Conservation (phyloP, 2,888 invertebrate species). For the Dorcus hopei region DNA sequence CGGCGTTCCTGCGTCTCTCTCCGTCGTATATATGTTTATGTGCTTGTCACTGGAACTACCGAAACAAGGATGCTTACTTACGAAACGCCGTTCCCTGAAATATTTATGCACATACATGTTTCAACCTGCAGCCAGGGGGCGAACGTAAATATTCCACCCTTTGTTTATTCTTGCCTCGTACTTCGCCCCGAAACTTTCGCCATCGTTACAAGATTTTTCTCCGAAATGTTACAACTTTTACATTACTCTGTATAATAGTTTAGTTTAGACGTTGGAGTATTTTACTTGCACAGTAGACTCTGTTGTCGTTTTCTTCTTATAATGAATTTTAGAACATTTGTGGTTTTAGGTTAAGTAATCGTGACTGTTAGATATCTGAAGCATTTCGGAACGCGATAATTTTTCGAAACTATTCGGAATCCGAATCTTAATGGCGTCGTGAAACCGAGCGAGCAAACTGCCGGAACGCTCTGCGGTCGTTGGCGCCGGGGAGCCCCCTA, state of each 20-base stretch:
- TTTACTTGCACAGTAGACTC: too few relatives aligned
- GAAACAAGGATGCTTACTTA: background rate
- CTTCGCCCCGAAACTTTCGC: too few relatives aligned
- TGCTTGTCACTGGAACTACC: background rate
- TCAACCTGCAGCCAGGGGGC: background rate
- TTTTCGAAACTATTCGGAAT: conserved; percentile 24
- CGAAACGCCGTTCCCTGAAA: background rate
- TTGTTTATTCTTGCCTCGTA: too few relatives aligned
- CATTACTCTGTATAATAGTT: too few relatives aligned
- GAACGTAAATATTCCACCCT: too few relatives aligned
- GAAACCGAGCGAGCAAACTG: conserved; percentile 26
- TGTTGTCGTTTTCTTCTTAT: too few relatives aligned
- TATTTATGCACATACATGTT: background rate
- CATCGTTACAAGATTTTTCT: too few relatives aligned
- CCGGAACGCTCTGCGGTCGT: conserved; percentile 28
- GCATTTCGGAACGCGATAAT: conserved; percentile 19
- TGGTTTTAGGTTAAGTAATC: too few relatives aligned
- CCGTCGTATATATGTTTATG: background rate
- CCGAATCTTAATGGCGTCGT: conserved; percentile 30
- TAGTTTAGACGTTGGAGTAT: too few relatives aligned
- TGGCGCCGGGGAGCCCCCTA: conserved; percentile 19
- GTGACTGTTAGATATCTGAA: conserved; percentile 12
- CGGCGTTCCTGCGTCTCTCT: background rate
- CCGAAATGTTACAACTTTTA: too few relatives aligned
- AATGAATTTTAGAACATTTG: too few relatives aligned